phyloP scores from a whole-genome alignment of 64 coral and sea anemone species.

The Platygyra sinensis region DNA sequence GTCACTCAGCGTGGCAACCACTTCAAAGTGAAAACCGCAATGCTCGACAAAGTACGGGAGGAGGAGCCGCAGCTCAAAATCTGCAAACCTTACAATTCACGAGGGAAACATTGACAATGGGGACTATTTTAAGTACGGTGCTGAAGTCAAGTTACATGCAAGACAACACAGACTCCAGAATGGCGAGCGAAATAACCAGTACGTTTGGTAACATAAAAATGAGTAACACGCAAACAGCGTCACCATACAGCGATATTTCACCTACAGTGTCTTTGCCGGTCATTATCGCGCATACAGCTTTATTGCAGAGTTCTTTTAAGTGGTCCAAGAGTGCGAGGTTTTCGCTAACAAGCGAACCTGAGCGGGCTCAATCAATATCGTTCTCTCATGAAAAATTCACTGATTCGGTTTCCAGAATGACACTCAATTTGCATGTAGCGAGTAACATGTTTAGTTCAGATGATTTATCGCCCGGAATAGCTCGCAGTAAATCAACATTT shows the following conservation, averaged over 20 bases:
- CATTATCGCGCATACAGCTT: background rate
- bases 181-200: background rate
- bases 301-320: background rate
- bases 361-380: constrained; percentile 4
- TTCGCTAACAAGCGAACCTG: background rate
- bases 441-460: background rate
- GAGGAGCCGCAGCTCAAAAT: background rate
- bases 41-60: background rate
- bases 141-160: background rate
- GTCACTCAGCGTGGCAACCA: background rate
- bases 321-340: background rate
- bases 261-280: background rate
- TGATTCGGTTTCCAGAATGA: background rate
- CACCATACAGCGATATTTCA: background rate
- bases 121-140: background rate
- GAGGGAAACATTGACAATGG: background rate
- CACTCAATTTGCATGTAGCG: background rate
- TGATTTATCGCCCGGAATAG: background rate
- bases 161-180: background rate
- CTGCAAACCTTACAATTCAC: background rate
- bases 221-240: background rate
- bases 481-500: constrained; percentile 21
- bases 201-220: background rate
- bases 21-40: constrained; percentile 45
- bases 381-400: constrained; percentile 19